Evolutionary conservation across 2,113 vertebrate genomes (phyloP).

Genomic region (Bambusicola thoracicus): DNA sequence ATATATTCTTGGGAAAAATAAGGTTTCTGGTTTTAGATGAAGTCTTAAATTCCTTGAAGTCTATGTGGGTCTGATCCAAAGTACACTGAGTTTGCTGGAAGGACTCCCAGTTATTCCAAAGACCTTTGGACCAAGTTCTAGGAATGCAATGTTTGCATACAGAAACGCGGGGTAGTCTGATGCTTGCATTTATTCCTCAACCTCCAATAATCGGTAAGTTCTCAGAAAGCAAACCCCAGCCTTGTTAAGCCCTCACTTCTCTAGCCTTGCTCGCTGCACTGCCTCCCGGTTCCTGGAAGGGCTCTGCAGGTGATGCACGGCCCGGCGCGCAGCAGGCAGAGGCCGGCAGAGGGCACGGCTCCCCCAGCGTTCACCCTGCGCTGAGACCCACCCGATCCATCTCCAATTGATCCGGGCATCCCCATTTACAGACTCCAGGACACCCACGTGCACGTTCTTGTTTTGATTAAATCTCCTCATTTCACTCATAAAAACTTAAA

Average conservation of each 20-base stretch:
- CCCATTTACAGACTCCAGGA: neutral
- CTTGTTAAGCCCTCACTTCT: neutral
- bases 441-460: rapidly evolving
- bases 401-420: neutral
- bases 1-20: neutral
- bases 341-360: constrained; percentile 35
- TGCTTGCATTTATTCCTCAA: rapidly evolving
- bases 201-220: neutral
- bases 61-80: neutral
- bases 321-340: neutral
- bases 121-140: neutral
- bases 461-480: neutral
- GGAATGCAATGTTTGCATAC: rapidly evolving
- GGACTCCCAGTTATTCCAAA: neutral
- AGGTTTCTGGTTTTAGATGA: neutral
- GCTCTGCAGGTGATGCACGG: neutral
- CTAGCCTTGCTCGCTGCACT: neutral
- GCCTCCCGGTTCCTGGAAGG: neutral
- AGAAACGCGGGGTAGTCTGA: rapidly evolving
- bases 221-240: neutral
- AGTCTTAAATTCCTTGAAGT: neutral
- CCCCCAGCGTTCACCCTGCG: neutral
- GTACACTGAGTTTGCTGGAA: rapidly evolving
- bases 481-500: neutral
- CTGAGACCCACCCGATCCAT: neutral